These are phyloP conservation scores for Melanotaenia pygmaea DNA, from an alignment of 2,797 vertebrate genomes.

Conservation along the genomic window DNA sequence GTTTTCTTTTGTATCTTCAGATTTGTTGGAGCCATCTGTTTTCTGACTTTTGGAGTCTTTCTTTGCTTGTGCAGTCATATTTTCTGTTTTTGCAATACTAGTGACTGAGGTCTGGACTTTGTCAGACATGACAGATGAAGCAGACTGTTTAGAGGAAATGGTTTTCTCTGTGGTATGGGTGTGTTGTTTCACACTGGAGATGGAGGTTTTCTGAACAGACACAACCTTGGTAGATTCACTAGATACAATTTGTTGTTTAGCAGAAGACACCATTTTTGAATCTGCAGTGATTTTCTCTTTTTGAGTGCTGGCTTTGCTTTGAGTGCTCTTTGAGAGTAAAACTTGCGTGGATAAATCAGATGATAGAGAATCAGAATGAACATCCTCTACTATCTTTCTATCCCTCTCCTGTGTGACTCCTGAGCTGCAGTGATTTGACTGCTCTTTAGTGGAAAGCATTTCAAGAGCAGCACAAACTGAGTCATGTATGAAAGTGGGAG, in stretches of 20 bases:
- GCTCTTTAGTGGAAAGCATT: slow-evolving; percentile 71
- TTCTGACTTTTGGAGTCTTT: slow-evolving; percentile 65
- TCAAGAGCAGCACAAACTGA: slow-evolving; percentile 72
- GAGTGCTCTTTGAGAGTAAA: slow-evolving; percentile 49
- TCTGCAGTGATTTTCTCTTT: slow-evolving; percentile 64
- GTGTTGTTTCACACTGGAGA: slow-evolving; percentile 74
- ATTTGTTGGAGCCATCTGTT: slow-evolving; percentile 50
- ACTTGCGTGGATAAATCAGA: slow-evolving; percentile 63
- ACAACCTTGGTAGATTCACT: slow-evolving; percentile 73
- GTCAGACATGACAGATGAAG: slow-evolving; percentile 50
- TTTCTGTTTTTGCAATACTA: slow-evolving; percentile 59
- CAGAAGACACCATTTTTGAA: slow-evolving; percentile 57
- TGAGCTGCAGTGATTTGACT: slow-evolving; percentile 58
- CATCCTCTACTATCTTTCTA: slow-evolving; percentile 56
- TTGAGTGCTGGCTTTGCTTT: slow-evolving; percentile 55
- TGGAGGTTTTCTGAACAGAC: slow-evolving; percentile 75
- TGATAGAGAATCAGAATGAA: slow-evolving; percentile 59
- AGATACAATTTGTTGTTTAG: slow-evolving; percentile 70
- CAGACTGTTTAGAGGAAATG: slow-evolving; percentile 66
- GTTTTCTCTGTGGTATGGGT: slow-evolving; percentile 71
- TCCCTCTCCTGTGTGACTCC: slow-evolving; percentile 56
- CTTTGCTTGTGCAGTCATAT: slow-evolving; percentile 53
- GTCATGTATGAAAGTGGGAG: slow-evolving; percentile 70
- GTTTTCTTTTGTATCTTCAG: slow-evolving; percentile 65
- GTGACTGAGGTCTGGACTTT: slow-evolving; percentile 50